Conservation (phyloP, 2,113 vertebrate species). For the Zosterops pallidus region DNA sequence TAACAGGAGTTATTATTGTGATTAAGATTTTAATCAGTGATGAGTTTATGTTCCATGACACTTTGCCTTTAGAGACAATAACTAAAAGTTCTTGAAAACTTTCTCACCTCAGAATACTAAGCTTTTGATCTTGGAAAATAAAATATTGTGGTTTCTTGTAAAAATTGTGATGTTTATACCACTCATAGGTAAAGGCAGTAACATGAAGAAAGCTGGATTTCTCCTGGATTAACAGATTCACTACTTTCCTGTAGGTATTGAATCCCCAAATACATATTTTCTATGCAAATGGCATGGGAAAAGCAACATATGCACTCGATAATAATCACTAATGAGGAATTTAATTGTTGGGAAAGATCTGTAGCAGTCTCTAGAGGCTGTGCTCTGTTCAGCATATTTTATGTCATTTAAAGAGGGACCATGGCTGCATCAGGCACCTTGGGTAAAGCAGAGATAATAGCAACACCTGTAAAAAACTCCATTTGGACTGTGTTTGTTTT, state of each 20-base stretch:
- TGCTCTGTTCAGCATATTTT: background rate
- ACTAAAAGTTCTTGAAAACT: background rate
- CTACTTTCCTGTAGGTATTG: background rate
- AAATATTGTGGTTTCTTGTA: background rate
- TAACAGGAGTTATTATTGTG: background rate
- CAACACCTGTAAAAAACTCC: background rate
- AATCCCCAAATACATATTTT: background rate
- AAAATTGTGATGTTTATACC: background rate
- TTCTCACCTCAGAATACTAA: background rate
- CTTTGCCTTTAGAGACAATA: background rate
- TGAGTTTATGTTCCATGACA: background rate
- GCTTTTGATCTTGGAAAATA: background rate
- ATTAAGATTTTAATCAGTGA: background rate
- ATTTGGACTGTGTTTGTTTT: background rate
- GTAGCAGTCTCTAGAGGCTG: background rate
- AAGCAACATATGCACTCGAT: background rate
- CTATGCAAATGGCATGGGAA: background rate
- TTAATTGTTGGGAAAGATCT: background rate
- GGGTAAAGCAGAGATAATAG: background rate
- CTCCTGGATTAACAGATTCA: background rate
- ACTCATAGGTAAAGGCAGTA: background rate
- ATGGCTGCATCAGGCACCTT: background rate
- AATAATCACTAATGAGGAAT: background rate
- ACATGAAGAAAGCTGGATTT: background rate
- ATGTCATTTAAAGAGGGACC: background rate